A percentile compares a stretch with the other conserved stretches of the same genome.
Conservation (phyloP, 1,140 invertebrate genomes). For the Drosophila burlai region DNA sequence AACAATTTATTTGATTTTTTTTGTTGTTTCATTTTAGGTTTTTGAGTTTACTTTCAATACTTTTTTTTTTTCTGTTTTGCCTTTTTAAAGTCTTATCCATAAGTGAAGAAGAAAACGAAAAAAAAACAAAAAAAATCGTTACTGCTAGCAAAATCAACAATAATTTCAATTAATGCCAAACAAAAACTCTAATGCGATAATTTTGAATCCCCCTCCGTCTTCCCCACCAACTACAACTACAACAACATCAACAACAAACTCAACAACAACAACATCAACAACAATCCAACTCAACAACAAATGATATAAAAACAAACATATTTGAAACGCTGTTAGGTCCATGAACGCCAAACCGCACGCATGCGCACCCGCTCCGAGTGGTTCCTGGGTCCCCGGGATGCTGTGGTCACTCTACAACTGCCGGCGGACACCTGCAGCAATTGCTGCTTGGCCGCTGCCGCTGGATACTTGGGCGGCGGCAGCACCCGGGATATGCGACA, state of each 20-base stretch:
- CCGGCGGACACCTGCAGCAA: slow-evolving; percentile 78
- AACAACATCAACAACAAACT: slow-evolving; percentile 40
- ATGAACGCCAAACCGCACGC: slow-evolving; percentile 96
- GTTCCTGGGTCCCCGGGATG: slow-evolving; percentile 91
- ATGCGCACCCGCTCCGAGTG: slow-evolving; percentile 97
- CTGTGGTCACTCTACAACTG: slow-evolving; percentile 77
- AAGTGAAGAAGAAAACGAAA: slow-evolving; percentile 46
- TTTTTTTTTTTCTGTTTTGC: slow-evolving; percentile 38
- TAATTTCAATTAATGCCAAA: slow-evolving; percentile 53
- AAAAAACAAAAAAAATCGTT: slow-evolving; percentile 26
- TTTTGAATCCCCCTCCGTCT: slow-evolving; percentile 80
- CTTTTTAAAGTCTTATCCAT: slow-evolving; percentile 31
- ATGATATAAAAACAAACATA: slow-evolving; percentile 13
- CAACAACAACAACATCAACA: slow-evolving; percentile 13
- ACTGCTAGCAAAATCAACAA: slow-evolving; percentile 12
- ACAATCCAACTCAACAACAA: slow-evolving; percentile 36
- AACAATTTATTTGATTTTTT: slow-evolving; percentile 29
- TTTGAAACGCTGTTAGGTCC: slow-evolving; percentile 88
- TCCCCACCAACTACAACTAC: slow-evolving; percentile 35
- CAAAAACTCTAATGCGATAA: slow-evolving; percentile 78
- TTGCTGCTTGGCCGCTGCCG: slow-evolving; percentile 73
- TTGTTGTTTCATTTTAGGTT: slow-evolving; percentile 17
- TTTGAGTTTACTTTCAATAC: slow-evolving; percentile 10
- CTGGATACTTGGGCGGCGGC: slow-evolving; percentile 76
- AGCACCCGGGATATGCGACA: slow-evolving; percentile 71